These are phyloP conservation scores for Aporrectodea caliginosa DNA, from an alignment of 1,140 invertebrate genomes.

Conservation along the genomic window DNA sequence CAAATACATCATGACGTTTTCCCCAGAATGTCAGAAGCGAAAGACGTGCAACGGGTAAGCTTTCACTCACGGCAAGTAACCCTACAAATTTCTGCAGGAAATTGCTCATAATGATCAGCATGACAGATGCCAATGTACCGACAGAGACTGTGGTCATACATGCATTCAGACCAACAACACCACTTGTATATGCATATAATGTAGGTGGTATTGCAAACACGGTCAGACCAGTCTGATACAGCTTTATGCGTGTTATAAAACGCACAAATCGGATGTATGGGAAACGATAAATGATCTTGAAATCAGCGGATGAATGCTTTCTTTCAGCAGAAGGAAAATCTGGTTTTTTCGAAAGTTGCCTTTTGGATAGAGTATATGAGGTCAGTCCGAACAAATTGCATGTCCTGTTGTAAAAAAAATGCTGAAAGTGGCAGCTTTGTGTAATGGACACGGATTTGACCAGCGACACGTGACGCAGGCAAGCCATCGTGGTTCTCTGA, in stretches of 20 bases:
- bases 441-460: too few species aligned
- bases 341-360: too few species aligned
- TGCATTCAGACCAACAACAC: not conserved
- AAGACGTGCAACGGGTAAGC: not conserved
- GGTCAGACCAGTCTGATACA: not conserved
- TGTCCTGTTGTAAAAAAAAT: too few species aligned
- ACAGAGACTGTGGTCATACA: not conserved
- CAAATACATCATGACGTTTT: not conserved
- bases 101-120: not conserved
- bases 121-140: not conserved
- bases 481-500: too few species aligned
- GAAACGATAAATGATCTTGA: not conserved
- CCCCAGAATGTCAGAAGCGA: not conserved
- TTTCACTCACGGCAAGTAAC: not conserved
- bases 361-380: too few species aligned
- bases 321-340: too few species aligned
- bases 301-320: too few species aligned
- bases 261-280: not conserved
- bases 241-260: not conserved
- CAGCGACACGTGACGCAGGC: too few species aligned
- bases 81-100: not conserved
- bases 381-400: too few species aligned
- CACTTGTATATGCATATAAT: not conserved
- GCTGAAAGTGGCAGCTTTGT: too few species aligned
- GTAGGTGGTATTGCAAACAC: not conserved